These are phyloP conservation scores for Leptodactylus fallax DNA, from an alignment of 2,797 vertebrate genomes.

Conservation along the genomic window DNA sequence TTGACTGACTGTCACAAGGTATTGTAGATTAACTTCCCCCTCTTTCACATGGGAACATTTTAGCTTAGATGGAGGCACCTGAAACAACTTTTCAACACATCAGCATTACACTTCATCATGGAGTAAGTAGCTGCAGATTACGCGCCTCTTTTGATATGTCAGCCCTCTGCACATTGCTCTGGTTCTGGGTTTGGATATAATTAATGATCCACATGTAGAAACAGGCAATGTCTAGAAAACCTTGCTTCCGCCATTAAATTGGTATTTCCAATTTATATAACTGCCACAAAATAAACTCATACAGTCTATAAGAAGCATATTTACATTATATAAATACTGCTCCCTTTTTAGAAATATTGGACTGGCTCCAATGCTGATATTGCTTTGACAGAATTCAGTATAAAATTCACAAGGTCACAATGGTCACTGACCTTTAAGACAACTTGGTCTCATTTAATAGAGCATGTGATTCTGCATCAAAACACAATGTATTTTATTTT, in stretches of 20 bases:
- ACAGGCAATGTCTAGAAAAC: background rate
- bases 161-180: conserved; percentile 27
- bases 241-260: background rate
- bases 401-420: too few relatives aligned
- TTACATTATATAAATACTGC: too few relatives aligned
- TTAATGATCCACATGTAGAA: background rate
- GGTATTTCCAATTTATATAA: background rate
- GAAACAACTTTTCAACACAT: conserved; percentile 57
- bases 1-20: conserved; percentile 11
- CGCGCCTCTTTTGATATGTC: background rate
- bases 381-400: too few relatives aligned
- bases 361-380: too few relatives aligned
- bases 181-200: background rate
- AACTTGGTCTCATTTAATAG: too few relatives aligned
- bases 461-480: too few relatives aligned
- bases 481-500: too few relatives aligned
- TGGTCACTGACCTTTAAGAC: too few relatives aligned
- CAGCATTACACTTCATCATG: conserved; percentile 51
- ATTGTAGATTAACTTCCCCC: conserved; percentile 1
- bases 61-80: conserved; percentile 20
- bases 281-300: background rate
- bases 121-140: conserved; percentile 44
- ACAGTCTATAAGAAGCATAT: background rate
- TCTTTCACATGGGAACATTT: conserved; percentile 50
- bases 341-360: too few relatives aligned